phyloP scores from a whole-genome alignment of 2,797 vertebrate genomes.

The Cossypha caffra region DNA sequence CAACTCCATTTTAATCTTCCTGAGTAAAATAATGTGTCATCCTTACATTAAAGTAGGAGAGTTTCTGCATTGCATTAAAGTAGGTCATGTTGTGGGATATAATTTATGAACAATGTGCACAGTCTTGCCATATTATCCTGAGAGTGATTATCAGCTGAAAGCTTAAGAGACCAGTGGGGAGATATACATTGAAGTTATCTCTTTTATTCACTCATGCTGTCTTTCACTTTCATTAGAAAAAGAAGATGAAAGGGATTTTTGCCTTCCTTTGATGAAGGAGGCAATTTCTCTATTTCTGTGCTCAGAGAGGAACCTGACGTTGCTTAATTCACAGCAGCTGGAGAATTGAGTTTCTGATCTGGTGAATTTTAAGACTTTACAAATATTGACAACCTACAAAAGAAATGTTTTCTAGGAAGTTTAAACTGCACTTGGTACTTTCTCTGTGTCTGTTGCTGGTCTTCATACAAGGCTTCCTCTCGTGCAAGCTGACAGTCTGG shows the following conservation, averaged over 20 bases:
- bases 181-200: background rate
- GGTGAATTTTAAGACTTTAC: constrained; percentile 27
- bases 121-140: background rate
- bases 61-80: background rate
- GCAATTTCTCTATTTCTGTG: background rate
- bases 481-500: background rate
- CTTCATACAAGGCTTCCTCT: background rate
- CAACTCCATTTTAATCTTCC: background rate
- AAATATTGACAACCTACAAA: background rate
- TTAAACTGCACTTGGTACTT: background rate
- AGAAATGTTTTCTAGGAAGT: background rate
- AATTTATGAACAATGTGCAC: background rate
- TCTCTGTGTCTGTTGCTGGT: background rate
- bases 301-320: background rate
- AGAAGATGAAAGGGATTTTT: background rate
- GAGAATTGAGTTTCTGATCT: constrained; percentile 6
- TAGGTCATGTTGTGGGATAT: background rate
- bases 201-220: background rate
- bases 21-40: constrained; percentile 1
- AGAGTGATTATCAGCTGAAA: background rate
- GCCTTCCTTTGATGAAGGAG: background rate
- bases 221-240: background rate
- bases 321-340: background rate
- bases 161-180: background rate
- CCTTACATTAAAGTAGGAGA: background rate